Evolutionary conservation across 2,113 vertebrate genomes (phyloP), one percentile per base, ranked within the genome.

Genomic region (Xiphophorus couchianus): DNA sequence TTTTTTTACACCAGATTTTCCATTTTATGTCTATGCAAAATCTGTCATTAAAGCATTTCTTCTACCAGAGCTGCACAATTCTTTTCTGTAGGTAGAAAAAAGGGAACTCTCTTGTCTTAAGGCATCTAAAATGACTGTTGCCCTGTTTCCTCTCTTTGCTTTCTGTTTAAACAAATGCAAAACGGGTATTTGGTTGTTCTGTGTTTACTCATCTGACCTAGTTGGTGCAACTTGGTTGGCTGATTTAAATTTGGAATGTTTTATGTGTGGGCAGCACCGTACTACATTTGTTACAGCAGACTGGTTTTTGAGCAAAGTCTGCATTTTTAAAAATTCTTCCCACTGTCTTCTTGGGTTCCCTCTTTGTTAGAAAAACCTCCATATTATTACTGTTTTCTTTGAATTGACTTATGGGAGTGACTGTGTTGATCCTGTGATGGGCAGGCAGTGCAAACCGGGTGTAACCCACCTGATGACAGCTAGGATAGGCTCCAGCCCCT

Each of bases 151-250:
- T 71, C 15, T 28, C 11, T 64, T 37, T 39, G 44, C 62, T 69
- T 77, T 74, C 62, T 60, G 42, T 67, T 65, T 65, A 79, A 83
- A 58, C 54, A 80, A 67, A 86, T 77, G 69, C 62, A 83, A 75
- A 90, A 64, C 80, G 58, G 33, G 58, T 68, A 67, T 71, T 64
- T 80, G 14, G 62, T 19, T 29, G 42, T 78, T 74, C 13, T 66
- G 42, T 72, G 44, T 86, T 86, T 67, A 69, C 60, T 71, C 62
- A 27, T 2, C 27, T 73, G 73, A 66, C 82, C 83, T 63, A 66
- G 51, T 69, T 85, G 73, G 68, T 60, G 7, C 39, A 27, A 60
- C 9, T 76, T 35, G 29, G 62, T 78, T 74, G 54, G 66, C 74
- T 70, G 13, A 73, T 84, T 80, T 81, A 74, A 42, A 81, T 83